phyloP scores from a whole-genome alignment of 2,888 invertebrate species.

The Drosophila flavopinicola region DNA sequence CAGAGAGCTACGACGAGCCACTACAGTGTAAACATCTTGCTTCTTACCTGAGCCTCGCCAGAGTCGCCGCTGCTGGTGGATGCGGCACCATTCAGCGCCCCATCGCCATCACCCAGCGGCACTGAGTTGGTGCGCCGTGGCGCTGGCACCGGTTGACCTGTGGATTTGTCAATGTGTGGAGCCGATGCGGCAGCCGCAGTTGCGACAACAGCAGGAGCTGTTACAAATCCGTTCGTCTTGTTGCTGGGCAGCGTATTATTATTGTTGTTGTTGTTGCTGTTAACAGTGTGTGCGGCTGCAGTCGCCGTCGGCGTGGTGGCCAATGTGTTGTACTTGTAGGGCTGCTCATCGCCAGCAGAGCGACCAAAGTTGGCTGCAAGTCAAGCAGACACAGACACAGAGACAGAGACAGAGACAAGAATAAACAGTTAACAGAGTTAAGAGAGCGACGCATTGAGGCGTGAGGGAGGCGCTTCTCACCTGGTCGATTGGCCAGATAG shows the following conservation, averaged over 20 bases:
- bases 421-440: conserved; percentile 31
- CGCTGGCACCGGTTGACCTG: conserved; percentile 84
- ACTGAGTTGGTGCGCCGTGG: conserved; percentile 85
- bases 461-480: conserved; percentile 63
- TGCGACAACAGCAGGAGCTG: conserved; percentile 41
- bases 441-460: conserved; percentile 19
- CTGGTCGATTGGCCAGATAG: conserved; percentile 89
- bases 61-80: conserved; percentile 65
- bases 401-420: neutral
- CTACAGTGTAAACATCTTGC: conserved; percentile 8
- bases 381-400: neutral
- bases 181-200: conserved; percentile 28
- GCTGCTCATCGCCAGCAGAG: conserved; percentile 85
- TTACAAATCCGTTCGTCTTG: conserved; percentile 82
- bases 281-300: conserved; percentile 24
- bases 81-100: conserved; percentile 57
- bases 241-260: conserved; percentile 61
- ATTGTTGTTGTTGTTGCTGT: conserved; percentile 53
- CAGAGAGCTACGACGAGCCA: conserved; percentile 31
- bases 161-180: conserved; percentile 69
- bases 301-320: conserved; percentile 57
- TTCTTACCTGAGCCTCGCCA: conserved; percentile 80
- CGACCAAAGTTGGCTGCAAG: conserved; percentile 86
- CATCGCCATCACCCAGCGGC: conserved; percentile 81
- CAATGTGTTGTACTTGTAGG: conserved; percentile 80